A percentile compares a stretch with the other conserved stretches of the same genome.
Conservation (phyloP, 2,113 vertebrate species). For the Todiramphus saurophagus region DNA sequence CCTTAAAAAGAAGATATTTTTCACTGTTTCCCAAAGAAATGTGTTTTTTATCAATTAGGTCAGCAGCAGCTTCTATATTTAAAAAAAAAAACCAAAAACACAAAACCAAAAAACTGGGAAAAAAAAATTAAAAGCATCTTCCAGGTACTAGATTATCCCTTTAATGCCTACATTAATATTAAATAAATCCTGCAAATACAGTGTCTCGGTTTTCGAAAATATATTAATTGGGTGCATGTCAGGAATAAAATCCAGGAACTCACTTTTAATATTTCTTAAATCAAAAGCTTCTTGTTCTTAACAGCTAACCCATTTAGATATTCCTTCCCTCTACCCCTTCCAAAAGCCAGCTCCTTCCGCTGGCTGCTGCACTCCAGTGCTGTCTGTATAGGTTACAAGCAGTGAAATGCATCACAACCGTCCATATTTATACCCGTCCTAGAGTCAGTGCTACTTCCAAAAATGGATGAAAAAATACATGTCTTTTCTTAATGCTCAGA, state of each 20-base stretch:
- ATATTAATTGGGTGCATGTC: slow-evolving; percentile 54
- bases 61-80: background rate
- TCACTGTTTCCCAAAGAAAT: background rate
- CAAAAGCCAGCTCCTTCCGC: background rate
- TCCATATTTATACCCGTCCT: background rate
- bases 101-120: background rate
- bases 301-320: slow-evolving; percentile 62
- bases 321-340: background rate
- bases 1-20: slow-evolving; percentile 10
- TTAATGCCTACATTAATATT: slow-evolving; percentile 40
- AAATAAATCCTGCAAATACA: slow-evolving; percentile 37
- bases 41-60: slow-evolving; percentile 9
- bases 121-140: background rate
- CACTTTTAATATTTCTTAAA: slow-evolving; percentile 55
- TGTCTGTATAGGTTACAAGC: background rate
- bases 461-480: background rate
- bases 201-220: slow-evolving; percentile 17
- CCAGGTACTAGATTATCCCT: slow-evolving; percentile 29
- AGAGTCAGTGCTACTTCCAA: background rate
- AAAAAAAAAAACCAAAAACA: background rate
- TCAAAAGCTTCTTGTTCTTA: slow-evolving; percentile 69
- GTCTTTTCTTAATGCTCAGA: background rate
- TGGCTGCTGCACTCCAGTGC: slow-evolving; percentile 29
- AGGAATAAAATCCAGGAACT: slow-evolving; percentile 53
- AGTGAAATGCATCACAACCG: background rate